These are phyloP conservation scores for Sebastes diaconus DNA, from an alignment of 2,797 vertebrate genomes.

Conservation along the genomic window DNA sequence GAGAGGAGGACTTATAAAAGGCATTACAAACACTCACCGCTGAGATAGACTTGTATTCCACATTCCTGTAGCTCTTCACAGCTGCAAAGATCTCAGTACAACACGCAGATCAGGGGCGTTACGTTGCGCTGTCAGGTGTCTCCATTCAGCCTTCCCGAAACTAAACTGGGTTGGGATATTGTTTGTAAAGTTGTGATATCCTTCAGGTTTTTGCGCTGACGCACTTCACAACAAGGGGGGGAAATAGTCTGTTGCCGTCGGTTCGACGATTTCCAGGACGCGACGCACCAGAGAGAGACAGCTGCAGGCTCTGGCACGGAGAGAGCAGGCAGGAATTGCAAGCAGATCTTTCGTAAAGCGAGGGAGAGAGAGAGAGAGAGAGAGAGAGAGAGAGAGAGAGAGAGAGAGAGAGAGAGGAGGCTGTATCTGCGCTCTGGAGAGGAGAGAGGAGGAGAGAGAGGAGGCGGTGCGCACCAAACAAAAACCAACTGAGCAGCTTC, in stretches of 20 bases:
- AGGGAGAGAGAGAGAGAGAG: not conserved
- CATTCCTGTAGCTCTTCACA: conserved; percentile 71
- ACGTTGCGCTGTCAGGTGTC: conserved; percentile 54
- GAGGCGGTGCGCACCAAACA: conserved; percentile 59
- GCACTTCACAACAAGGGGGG: not conserved
- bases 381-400: not conserved
- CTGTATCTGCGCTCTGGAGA: conserved; percentile 30
- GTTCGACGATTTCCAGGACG: conserved; percentile 18
- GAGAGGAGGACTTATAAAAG: not conserved
- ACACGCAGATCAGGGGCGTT: conserved; percentile 14
- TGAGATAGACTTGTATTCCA: conserved; percentile 59
- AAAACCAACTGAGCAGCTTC: conserved; percentile 27
- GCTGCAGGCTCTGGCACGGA: conserved; percentile 77
- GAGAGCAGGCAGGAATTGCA: conserved; percentile 46
- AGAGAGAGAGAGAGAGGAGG: conserved; percentile 29
- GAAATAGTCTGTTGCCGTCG: too few relatives aligned
- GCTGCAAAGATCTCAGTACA: conserved; percentile 27
- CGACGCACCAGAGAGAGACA: conserved; percentile 68
- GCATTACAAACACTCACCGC: conserved; percentile 67
- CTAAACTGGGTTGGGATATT: not conserved
- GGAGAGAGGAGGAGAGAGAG: conserved; percentile 56
- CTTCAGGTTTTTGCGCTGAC: conserved; percentile 12
- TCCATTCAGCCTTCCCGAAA: not conserved
- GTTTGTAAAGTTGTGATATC: conserved; percentile 58
- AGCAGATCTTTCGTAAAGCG: conserved; percentile 46